phyloP scores from a whole-genome alignment of 2,888 invertebrate genomes.

The Platycheirus rosarum region DNA sequence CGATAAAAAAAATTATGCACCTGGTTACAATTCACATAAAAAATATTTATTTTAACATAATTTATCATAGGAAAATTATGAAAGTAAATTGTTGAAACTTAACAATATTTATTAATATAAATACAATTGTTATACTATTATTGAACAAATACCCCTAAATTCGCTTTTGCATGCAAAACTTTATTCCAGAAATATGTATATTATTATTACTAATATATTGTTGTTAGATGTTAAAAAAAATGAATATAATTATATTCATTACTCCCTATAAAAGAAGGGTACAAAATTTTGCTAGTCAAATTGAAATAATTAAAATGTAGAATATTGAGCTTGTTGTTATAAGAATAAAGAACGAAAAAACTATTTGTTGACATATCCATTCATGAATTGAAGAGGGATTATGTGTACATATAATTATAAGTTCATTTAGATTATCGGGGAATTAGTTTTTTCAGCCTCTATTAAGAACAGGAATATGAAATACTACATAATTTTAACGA shows the following conservation, averaged over 20 bases:
- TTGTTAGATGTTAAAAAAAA: slow-evolving; percentile 35
- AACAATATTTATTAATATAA: slow-evolving; percentile 14
- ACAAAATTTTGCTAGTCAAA: slow-evolving; percentile 65
- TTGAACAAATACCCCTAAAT: slow-evolving; percentile 58
- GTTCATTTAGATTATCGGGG: too few relatives aligned
- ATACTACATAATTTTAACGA: too few relatives aligned
- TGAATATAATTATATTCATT: slow-evolving; percentile 48
- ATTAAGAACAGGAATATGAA: too few relatives aligned
- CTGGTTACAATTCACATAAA: slow-evolving; percentile 75
- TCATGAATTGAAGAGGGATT: too few relatives aligned
- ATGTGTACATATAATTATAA: too few relatives aligned
- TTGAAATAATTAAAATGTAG: slow-evolving; percentile 60
- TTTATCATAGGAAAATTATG: slow-evolving; percentile 38
- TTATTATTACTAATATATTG: too few relatives aligned
- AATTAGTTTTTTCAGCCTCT: too few relatives aligned
- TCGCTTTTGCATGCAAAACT: slow-evolving; percentile 60
- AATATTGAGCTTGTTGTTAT: slow-evolving; percentile 27
- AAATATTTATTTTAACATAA: slow-evolving; percentile 46
- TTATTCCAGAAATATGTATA: too few relatives aligned
- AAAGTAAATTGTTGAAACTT: slow-evolving; percentile 14
- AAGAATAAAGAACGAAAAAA: not conserved
- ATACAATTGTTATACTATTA: slow-evolving; percentile 43
- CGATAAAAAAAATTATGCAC: slow-evolving; percentile 60
- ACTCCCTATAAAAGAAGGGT: slow-evolving; percentile 66
- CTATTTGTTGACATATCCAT: too few relatives aligned